These are phyloP conservation scores for Oscheius sp. DNA, from an alignment of 2,888 invertebrate species.

Conservation along the genomic window DNA sequence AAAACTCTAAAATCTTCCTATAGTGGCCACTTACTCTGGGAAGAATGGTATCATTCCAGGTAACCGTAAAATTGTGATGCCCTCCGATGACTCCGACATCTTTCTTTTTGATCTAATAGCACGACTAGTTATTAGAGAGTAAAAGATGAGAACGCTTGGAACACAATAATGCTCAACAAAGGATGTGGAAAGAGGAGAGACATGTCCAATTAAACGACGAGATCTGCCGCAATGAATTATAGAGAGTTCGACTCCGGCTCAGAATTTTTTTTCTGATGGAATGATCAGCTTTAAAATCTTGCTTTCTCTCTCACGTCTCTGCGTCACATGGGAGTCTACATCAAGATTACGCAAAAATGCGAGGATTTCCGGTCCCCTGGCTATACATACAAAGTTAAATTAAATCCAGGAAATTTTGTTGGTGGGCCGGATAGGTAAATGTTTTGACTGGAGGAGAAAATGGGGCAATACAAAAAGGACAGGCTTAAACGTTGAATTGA, in stretches of 20 bases:
- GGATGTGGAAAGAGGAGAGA: background rate
- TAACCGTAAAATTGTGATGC: background rate
- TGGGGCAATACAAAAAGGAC: too few relatives aligned
- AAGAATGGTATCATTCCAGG: conserved; percentile 49
- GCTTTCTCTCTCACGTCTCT: too few relatives aligned
- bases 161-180: background rate
- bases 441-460: too few relatives aligned
- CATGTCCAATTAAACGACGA: conserved; percentile 12
- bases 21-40: conserved; percentile 41
- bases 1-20: too few relatives aligned
- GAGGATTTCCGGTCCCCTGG: background rate
- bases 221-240: conserved; percentile 25
- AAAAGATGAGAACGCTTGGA: background rate
- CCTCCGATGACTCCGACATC: conserved; percentile 27
- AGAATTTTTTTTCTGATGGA: background rate
- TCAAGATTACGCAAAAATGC: background rate
- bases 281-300: background rate
- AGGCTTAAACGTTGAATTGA: too few relatives aligned
- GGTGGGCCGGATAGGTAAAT: too few relatives aligned
- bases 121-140: background rate
- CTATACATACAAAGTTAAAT: too few relatives aligned
- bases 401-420: too few relatives aligned
- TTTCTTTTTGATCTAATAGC: background rate
- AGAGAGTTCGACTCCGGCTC: background rate
- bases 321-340: too few relatives aligned